Percentiles rank a stretch among this genome's conserved stretches.
Conservation (phyloP, 2,797 vertebrate species). For the Numenius phaeopus region DNA sequence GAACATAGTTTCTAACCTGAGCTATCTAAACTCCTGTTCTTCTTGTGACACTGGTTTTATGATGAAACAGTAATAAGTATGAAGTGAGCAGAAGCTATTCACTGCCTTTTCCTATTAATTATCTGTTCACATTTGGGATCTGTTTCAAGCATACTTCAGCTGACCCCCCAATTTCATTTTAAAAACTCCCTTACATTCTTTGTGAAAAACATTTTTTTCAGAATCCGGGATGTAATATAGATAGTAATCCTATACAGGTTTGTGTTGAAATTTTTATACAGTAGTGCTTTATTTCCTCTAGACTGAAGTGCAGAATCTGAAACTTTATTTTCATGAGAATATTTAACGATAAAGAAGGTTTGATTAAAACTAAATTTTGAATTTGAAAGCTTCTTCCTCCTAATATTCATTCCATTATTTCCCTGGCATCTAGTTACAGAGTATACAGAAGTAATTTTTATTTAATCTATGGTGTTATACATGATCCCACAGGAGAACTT, state of each 20-base stretch:
- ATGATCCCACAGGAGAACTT: constrained; percentile 71
- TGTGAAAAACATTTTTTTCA: not conserved
- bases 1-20: not conserved
- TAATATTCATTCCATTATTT: not conserved
- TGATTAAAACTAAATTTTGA: not conserved
- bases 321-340: not conserved
- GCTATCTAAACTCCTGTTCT: not conserved
- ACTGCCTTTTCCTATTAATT: not conserved
- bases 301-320: not conserved
- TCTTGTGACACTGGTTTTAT: not conserved
- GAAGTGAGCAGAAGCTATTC: not conserved
- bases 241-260: not conserved
- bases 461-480: not conserved
- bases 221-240: not conserved
- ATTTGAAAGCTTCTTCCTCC: not conserved
- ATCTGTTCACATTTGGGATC: not conserved
- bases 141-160: not conserved
- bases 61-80: not conserved
- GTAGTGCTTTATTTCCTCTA: not conserved
- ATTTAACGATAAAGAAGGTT: not conserved
- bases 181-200: not conserved
- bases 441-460: not conserved
- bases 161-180: not conserved
- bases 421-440: not conserved
- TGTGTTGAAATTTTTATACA: not conserved